phyloP scores from a whole-genome alignment of 2,797 vertebrate genomes.

The Furcifer pardalis region DNA sequence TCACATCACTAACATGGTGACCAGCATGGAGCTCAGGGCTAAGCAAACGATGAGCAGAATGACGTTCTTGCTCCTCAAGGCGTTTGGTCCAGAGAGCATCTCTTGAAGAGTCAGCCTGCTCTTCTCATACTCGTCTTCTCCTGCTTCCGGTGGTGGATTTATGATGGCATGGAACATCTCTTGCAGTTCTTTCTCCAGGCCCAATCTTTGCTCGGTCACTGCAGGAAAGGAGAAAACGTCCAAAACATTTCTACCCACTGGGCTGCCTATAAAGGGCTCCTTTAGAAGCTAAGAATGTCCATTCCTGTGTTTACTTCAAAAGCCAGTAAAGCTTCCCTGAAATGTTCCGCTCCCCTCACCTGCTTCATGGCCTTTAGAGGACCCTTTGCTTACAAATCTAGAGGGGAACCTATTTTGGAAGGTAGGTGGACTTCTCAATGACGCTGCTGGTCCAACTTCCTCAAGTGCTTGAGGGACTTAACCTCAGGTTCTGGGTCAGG shows the following conservation, averaged over 20 bases:
- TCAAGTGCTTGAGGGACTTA: too few relatives aligned
- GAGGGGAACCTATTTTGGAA: too few relatives aligned
- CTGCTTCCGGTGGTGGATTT: background rate
- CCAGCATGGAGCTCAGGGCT: constrained; percentile 22
- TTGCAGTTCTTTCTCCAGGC: constrained; percentile 53
- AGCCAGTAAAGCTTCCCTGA: too few relatives aligned
- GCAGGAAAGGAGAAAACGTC: background rate
- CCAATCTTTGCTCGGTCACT: constrained; percentile 59
- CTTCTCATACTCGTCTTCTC: background rate
- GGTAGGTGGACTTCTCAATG: too few relatives aligned
- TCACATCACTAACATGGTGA: constrained; percentile 58
- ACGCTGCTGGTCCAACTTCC: too few relatives aligned
- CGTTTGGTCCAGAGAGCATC: constrained; percentile 48
- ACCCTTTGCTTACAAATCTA: too few relatives aligned
- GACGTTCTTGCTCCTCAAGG: constrained; percentile 43
- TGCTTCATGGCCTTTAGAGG: too few relatives aligned
- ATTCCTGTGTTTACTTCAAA: too few relatives aligned
- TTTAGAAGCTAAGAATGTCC: background rate
- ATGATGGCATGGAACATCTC: constrained; percentile 52
- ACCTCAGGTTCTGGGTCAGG: too few relatives aligned
- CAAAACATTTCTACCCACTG: background rate
- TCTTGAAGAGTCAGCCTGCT: constrained; percentile 42
- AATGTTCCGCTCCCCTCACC: too few relatives aligned
- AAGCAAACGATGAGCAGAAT: constrained; percentile 30
- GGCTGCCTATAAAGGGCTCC: background rate